phyloP scores from a whole-genome alignment of 2,888 invertebrate species.

The Spisula solida region DNA sequence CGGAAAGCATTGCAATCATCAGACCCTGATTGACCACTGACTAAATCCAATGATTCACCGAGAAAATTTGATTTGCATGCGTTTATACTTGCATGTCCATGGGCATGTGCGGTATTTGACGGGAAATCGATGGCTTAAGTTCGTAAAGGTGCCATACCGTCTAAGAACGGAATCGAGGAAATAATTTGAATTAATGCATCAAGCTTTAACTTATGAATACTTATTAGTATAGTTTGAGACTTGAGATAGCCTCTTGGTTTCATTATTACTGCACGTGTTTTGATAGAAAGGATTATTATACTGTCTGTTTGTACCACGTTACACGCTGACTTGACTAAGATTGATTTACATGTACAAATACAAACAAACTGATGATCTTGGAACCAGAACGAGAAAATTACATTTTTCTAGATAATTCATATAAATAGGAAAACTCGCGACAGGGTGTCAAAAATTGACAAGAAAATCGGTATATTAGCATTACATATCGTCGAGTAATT shows the following conservation, averaged over 20 bases:
- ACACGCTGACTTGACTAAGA: neutral
- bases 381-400: neutral
- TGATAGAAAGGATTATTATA: neutral
- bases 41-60: constrained; percentile 17
- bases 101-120: constrained; percentile 17
- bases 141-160: constrained; percentile 2
- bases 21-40: constrained; percentile 29
- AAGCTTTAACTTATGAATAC: constrained; percentile 7
- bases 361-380: neutral
- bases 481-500: neutral
- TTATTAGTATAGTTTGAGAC: neutral
- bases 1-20: constrained; percentile 30
- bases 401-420: neutral
- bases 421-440: neutral
- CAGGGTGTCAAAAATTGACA: neutral
- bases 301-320: neutral
- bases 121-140: constrained; percentile 27
- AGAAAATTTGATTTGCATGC: constrained; percentile 48
- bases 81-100: constrained; percentile 22
- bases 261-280: neutral
- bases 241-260: neutral
- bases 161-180: neutral
- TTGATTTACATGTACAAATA: constrained; percentile 16
- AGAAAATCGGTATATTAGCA: neutral
- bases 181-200: constrained; percentile 13